A percentile compares a stretch with the other conserved stretches of the same genome.
phyloP scores from a whole-genome alignment of 2,797 vertebrate species.

The Siniperca scherzeri region DNA sequence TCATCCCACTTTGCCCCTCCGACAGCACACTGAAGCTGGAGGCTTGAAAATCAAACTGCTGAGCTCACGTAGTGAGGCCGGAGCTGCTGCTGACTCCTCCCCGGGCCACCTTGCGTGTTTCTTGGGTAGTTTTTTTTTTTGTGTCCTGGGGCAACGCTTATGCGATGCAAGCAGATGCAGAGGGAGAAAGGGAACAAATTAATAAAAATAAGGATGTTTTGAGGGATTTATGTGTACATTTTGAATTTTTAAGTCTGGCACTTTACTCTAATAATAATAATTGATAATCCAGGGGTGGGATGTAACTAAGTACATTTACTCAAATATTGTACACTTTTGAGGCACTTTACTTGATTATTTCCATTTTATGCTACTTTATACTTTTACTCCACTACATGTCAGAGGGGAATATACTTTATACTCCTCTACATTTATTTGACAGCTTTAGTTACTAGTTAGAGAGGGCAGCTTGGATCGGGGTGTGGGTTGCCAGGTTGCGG shows the following conservation, averaged over 20 bases:
- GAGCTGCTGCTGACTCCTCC: conserved; percentile 71
- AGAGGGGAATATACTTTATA: background rate
- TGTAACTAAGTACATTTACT: background rate
- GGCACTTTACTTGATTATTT: background rate
- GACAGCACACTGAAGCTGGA: background rate
- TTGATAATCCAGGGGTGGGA: background rate
- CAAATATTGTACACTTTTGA: background rate
- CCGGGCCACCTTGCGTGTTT: conserved; percentile 38
- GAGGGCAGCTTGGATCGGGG: too few species aligned
- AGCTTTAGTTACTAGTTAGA: background rate
- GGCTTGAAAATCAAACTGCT: conserved; percentile 10
- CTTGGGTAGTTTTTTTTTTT: conserved; percentile 4
- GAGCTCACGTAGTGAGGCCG: conserved; percentile 11
- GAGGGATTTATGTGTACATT: background rate
- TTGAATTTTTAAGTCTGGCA: background rate
- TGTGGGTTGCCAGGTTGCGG: too few species aligned
- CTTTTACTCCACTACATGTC: background rate
- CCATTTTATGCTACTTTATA: background rate
- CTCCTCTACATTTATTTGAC: background rate
- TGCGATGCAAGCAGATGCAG: background rate
- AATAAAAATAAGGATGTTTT: background rate
- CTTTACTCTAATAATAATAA: background rate
- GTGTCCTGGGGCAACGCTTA: conserved; percentile 54
- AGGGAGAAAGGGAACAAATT: too few species aligned
- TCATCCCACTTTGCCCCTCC: conserved; percentile 18